Base-by-base conservation (phyloP, 2,797 vertebrate genomes). In the Poecile montanus region DNA sequence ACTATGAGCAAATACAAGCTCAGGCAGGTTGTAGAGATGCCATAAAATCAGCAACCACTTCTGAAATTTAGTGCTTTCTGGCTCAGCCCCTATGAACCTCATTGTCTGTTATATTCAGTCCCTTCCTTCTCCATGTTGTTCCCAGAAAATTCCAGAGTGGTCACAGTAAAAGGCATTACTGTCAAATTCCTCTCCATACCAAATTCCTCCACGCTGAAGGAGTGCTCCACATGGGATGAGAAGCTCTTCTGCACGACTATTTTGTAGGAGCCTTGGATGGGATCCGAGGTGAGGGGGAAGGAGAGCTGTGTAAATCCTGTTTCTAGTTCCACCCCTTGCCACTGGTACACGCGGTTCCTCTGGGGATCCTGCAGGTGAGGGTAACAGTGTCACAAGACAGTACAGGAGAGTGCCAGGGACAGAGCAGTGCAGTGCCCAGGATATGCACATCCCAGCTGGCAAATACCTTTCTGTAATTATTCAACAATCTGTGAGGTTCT, bases 291-390 rank as follows among this genome's bases (percentile, higher is more conserved):
- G 53, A 98, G 97, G 9, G 89, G 91, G 29, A 98, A 97, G 72
- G 86, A 93, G n/a, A 98, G 48, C 54, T 98, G 96, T 5, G 4
- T 78, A 57, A 98, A 83, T 16, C 98, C 98, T 2, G 9, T 75
- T 13, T 96, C 29, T 32, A 98, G 65, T 50, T 95, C 26, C 65
- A 98, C 66, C 3, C 54, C 94, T 92, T 95, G 95, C 98, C 97
- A 98, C 13, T 98, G 97, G 40, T 79, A 65, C 9, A 98, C 83
- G 40, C 94, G 97, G 62, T 98, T 98, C 88, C 77, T 92, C 93
- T 97, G 96, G 32, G 97, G 93, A 40, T 98, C 97, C 98, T 98
- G 44, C 10, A 45, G 61, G 57, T 50, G 79, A 75, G 29, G 48
- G 58, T n/a, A 67, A 40, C 22, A 68, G 57, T 4, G 54, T 78